A percentile compares a stretch with the other conserved stretches of the same genome.
Conservation (phyloP, 1,140 invertebrate species). For the Aleiodes sp. region DNA sequence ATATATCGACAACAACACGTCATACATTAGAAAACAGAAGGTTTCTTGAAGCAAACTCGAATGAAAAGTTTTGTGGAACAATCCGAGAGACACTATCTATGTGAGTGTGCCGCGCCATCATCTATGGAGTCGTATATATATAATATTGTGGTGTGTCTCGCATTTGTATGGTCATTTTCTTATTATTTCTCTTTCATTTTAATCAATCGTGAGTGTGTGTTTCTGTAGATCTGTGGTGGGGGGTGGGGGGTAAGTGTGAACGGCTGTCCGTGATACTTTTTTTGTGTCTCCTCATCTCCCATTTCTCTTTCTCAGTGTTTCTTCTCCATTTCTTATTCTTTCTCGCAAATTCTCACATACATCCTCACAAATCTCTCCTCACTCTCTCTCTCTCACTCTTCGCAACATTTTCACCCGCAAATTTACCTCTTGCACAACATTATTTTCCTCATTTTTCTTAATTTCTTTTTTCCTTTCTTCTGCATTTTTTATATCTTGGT, state of each 20-base stretch:
- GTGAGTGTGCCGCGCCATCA: slow-evolving; percentile 68
- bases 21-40: slow-evolving; percentile 69
- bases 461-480: not conserved
- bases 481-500: slow-evolving; percentile 16
- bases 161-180: slow-evolving; percentile 36
- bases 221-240: slow-evolving; percentile 21
- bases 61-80: slow-evolving; percentile 69
- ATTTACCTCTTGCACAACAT: not conserved
- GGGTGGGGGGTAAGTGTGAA: slow-evolving; percentile 35
- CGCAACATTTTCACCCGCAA: slow-evolving; percentile 43
- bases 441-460: not conserved
- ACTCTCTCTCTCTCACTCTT: slow-evolving; percentile 47
- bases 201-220: slow-evolving; percentile 39
- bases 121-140: slow-evolving; percentile 68
- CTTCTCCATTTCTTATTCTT: slow-evolving; percentile 37
- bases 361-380: slow-evolving; percentile 23
- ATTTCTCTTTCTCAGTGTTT: slow-evolving; percentile 37
- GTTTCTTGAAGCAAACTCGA: slow-evolving; percentile 69
- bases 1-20: slow-evolving; percentile 69
- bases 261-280: slow-evolving; percentile 55
- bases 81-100: slow-evolving; percentile 69
- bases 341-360: slow-evolving; percentile 39
- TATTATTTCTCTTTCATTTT: no score
- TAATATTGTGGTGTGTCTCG: slow-evolving; percentile 61
- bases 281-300: slow-evolving; percentile 49